Percentiles rank a stretch among this genome's conserved stretches.
Evolutionary conservation across 2,888 invertebrate genomes (phyloP).

Genomic region (Pachydiplax longipennis): DNA sequence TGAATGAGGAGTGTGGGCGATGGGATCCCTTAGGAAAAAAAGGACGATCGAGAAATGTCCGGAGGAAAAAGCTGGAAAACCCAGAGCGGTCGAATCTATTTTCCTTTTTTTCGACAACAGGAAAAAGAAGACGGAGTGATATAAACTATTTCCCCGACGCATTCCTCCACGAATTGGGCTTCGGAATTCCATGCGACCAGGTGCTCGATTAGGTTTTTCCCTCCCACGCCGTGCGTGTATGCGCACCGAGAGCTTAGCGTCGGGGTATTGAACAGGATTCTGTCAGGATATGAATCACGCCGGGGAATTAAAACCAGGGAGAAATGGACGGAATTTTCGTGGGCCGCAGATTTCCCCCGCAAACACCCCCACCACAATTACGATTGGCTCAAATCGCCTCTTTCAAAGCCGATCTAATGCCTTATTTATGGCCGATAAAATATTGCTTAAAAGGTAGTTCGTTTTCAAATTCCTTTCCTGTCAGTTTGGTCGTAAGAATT

Average conservation of each 20-base stretch:
- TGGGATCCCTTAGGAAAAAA: no score
- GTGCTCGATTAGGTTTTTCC: background rate
- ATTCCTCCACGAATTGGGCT: background rate
- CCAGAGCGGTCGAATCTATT: no score
- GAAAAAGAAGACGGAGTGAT: no score
- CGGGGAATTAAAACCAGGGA: background rate
- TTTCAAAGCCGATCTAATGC: conserved; percentile 11
- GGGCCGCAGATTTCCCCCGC: background rate
- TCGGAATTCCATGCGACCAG: background rate
- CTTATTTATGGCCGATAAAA: background rate
- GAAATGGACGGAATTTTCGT: conserved; percentile 14
- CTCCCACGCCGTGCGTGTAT: background rate
- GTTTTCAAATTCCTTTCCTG: background rate
- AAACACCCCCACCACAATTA: background rate
- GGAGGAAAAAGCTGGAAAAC: no score
- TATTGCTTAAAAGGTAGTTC: background rate
- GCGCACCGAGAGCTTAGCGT: background rate
- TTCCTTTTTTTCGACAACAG: no score
- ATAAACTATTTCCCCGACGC: background rate
- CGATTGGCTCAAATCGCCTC: background rate
- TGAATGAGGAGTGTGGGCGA: no score
- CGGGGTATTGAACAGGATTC: background rate
- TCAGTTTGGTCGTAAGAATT: background rate
- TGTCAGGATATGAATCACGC: conserved; percentile 17
- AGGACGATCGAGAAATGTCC: no score